Evolutionary conservation across 2,888 invertebrate genomes (phyloP), one percentile per base, ranked within the genome.

Genomic region (Torymus tubicola): DNA sequence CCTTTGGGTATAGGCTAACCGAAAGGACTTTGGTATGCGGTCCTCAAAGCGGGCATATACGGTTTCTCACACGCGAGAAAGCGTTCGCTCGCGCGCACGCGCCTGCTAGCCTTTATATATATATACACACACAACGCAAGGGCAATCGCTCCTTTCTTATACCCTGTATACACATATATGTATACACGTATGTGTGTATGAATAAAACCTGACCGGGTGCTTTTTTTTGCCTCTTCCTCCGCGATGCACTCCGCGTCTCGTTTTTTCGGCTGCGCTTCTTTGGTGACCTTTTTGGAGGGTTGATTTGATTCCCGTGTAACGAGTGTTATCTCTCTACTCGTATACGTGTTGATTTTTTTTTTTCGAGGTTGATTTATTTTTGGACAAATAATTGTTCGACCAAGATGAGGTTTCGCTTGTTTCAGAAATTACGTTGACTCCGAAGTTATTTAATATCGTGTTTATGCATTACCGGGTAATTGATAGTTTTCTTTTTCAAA

Each of bases 11-110:
- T 76, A 80, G 76, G 82, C 73, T 80, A 82, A 81, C 73, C 81
- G 78, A 82, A 82, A 84, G 85, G 84, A 85, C 83, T 87, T 89
- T 88, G 89, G 89, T 89, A 89, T 89, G 89, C 89, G 87, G 86
- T 86, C 84, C 87, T 86, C 87, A 86, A 86, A 88, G 86, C 85
- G 85, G 87, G 88, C 71, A 72, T 72, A 72, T 72, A 72, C 73
- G 69, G 69, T 80, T 89, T 89, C 89, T 89, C 89, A 89, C 88
- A 88, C 88, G 86, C 42, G 42, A 65, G 81, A 24, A 50, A 50
- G 16, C 42, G 64, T 89, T 89, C 89, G 89, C 88, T 88, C 88
- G 86, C 31, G 21, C 31, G 81, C 11, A 42, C 14, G n/a, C 42
- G 42, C 74, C 70, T 68, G 57, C 69, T 74, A 79, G 79, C 42